A percentile compares a stretch with the other conserved stretches of the same genome.
These are phyloP conservation scores for Corydoras maculifer DNA, from an alignment of 2,113 vertebrate species.

Conservation along the genomic window DNA sequence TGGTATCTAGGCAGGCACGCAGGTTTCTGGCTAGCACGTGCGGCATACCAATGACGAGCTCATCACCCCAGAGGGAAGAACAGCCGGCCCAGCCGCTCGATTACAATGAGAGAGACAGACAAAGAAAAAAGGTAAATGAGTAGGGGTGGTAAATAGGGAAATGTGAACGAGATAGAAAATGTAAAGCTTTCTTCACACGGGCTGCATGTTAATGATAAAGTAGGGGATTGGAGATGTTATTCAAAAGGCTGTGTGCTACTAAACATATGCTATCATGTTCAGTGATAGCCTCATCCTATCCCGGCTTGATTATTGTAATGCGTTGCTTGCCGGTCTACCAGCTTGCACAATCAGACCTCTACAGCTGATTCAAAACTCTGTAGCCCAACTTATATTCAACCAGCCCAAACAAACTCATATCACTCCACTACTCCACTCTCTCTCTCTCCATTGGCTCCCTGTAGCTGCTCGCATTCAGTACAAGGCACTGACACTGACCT, in stretches of 20 bases:
- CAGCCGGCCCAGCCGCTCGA: conserved; percentile 21
- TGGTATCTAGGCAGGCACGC: conserved; percentile 44
- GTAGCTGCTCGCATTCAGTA: no score
- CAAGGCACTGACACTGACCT: no score
- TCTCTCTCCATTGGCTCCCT: no score
- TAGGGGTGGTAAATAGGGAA: not conserved
- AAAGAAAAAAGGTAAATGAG: conserved; percentile 1
- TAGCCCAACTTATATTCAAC: no score
- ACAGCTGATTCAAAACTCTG: no score
- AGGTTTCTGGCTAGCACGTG: conserved; percentile 37
- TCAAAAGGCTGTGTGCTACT: not conserved
- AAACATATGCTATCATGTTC: no score
- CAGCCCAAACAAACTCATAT: no score
- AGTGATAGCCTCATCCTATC: no score
- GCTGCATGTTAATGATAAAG: not conserved
- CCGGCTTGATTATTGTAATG: no score
- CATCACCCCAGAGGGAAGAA: conserved; percentile 28
- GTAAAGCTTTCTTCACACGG: not conserved
- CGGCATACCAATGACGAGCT: conserved; percentile 46
- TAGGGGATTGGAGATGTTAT: not conserved
- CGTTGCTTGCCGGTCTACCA: no score
- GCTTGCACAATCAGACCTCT: no score
- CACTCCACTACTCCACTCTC: no score
- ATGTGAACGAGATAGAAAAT: not conserved
- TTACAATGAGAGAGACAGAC: conserved; percentile 24